Percentiles rank a stretch among this genome's conserved stretches.
These are phyloP conservation scores for Acromyrmex charruanus DNA, from an alignment of 1,140 invertebrate genomes.

Conservation along the genomic window DNA sequence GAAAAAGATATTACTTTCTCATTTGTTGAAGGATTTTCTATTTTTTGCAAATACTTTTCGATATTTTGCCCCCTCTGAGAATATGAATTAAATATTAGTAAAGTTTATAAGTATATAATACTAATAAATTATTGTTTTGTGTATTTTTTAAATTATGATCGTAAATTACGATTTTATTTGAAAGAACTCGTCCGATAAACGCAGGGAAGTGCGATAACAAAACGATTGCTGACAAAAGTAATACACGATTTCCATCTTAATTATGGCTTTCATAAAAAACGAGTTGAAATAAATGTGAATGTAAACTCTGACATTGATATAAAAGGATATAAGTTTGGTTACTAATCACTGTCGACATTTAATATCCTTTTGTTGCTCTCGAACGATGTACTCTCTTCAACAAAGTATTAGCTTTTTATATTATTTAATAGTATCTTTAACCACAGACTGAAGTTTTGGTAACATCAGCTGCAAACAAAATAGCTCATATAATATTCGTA, in stretches of 20 bases:
- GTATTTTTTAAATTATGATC: neutral
- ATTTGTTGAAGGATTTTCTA: neutral
- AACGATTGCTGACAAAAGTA: neutral
- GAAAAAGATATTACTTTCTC: slow-evolving; percentile 21
- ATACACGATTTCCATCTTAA: slow-evolving; percentile 6
- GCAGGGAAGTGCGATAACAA: neutral
- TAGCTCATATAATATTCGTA: slow-evolving; percentile 23
- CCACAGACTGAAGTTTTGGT: slow-evolving; percentile 77
- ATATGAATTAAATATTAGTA: neutral
- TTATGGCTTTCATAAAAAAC: slow-evolving; percentile 5
- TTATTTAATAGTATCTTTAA: slow-evolving; percentile 79
- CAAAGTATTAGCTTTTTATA: slow-evolving; percentile 75
- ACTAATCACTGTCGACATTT: slow-evolving; percentile 43
- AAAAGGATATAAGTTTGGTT: slow-evolving; percentile 64
- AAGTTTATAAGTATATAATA: neutral
- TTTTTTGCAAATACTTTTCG: neutral
- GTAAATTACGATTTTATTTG: neutral
- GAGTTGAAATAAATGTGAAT: slow-evolving; percentile 31
- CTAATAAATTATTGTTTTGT: no score
- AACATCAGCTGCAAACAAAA: slow-evolving; percentile 44
- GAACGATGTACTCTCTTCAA: slow-evolving; percentile 25
- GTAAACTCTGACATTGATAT: slow-evolving; percentile 27
- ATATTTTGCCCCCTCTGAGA: neutral
- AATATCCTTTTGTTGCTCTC: slow-evolving; percentile 55
- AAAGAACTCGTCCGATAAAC: neutral